Evolutionary conservation across 2,888 invertebrate species (phyloP).

Genomic region (Machimus atricapillus): DNA sequence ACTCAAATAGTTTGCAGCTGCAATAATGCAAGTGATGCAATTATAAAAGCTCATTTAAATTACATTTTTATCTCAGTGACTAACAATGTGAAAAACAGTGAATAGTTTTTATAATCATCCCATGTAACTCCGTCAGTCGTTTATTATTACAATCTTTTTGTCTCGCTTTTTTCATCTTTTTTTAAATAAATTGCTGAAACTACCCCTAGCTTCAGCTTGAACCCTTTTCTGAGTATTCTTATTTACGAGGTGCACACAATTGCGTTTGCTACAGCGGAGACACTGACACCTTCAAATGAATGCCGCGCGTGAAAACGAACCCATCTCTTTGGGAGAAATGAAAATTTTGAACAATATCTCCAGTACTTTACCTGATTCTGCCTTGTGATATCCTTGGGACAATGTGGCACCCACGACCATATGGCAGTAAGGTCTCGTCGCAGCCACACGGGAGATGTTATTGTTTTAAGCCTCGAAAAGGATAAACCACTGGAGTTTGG

Average conservation of each 20-base stretch:
- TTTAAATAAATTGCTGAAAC: background rate
- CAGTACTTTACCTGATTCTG: slow-evolving; percentile 14
- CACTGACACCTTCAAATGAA: background rate
- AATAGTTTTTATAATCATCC: background rate
- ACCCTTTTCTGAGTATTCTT: background rate
- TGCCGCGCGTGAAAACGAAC: background rate
- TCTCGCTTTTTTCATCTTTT: background rate
- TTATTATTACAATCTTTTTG: background rate
- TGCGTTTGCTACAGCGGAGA: background rate
- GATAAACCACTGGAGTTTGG: background rate
- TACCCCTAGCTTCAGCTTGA: background rate
- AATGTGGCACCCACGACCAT: background rate
- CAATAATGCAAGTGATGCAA: background rate
- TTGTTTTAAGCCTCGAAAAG: slow-evolving; percentile 1
- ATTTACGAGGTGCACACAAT: background rate
- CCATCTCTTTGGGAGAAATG: background rate
- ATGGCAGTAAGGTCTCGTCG: background rate
- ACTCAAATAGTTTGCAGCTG: background rate
- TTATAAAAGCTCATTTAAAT: background rate
- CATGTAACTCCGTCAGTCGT: background rate
- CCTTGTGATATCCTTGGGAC: background rate
- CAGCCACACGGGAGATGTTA: background rate
- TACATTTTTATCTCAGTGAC: background rate
- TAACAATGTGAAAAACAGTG: background rate
- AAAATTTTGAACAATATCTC: background rate